Evolutionary conservation across 2,797 vertebrate species (phyloP).

Genomic region (Neoniphon sammara): DNA sequence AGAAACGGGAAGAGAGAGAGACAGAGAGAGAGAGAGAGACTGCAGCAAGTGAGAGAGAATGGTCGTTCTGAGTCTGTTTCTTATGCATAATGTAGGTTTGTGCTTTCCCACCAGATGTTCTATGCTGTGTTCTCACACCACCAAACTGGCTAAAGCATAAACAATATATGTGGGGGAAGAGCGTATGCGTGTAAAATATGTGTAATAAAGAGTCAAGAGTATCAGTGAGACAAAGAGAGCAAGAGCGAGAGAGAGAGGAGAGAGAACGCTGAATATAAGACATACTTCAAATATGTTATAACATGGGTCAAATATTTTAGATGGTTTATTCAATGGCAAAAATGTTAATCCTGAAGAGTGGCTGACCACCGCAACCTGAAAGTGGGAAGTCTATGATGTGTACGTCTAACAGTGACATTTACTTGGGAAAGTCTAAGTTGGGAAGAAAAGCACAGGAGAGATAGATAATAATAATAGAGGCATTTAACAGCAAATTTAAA

Average conservation of each 20-base stretch:
- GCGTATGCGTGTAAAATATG: too few relatives aligned
- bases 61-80: conserved; percentile 22
- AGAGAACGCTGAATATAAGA: not conserved
- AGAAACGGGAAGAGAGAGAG: not conserved
- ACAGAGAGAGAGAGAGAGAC: not conserved
- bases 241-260: not conserved
- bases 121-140: conserved; percentile 28
- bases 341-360: too few relatives aligned
- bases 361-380: too few relatives aligned
- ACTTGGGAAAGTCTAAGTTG: too few relatives aligned
- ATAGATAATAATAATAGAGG: too few relatives aligned
- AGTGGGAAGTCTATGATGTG: too few relatives aligned
- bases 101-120: conserved; percentile 40
- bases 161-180: not conserved
- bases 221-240: not conserved
- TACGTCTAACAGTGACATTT: too few relatives aligned
- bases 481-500: not conserved
- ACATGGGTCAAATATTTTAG: too few relatives aligned
- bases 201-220: too few relatives aligned
- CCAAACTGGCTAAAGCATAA: not conserved
- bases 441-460: too few relatives aligned
- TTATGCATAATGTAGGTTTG: conserved; percentile 65
- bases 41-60: not conserved
- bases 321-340: too few relatives aligned
- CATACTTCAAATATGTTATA: too few relatives aligned